Percentiles rank a stretch among this genome's conserved stretches.
Conservation (phyloP, 1,140 invertebrate genomes). For the Acromyrmex heyeri region DNA sequence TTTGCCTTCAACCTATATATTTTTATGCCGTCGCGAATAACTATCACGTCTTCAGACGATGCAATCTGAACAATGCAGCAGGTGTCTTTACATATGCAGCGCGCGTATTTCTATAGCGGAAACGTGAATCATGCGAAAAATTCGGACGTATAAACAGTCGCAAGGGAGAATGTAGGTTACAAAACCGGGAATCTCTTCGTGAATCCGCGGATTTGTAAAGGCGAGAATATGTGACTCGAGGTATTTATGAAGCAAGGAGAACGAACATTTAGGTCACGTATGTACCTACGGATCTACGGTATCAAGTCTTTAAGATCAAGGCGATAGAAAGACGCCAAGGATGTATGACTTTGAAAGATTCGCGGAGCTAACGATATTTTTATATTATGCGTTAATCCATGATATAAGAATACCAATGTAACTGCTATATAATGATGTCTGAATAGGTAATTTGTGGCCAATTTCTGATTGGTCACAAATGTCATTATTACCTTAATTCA, state of each 20-base stretch:
- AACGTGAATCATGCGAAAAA: constrained; percentile 58
- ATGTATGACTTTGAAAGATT: not conserved
- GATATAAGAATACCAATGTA: no score
- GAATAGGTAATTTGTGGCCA: no score
- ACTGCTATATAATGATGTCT: no score
- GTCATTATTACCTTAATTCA: no score
- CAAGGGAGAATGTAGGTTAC: constrained; percentile 40
- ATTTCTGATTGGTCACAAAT: no score
- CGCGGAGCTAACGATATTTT: not conserved
- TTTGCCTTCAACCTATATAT: constrained; percentile 57
- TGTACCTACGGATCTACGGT: not conserved
- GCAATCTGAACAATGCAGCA: constrained; percentile 65
- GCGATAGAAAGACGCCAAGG: not conserved
- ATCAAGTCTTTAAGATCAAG: not conserved
- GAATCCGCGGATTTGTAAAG: constrained; percentile 2
- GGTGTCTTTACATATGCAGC: constrained; percentile 53
- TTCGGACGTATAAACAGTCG: constrained; percentile 44
- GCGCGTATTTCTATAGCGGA: constrained; percentile 38
- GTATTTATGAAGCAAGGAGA: constrained; percentile 20
- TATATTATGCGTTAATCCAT: no score
- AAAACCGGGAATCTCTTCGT: constrained; percentile 3
- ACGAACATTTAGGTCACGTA: not conserved
- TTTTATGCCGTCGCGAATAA: constrained; percentile 49
- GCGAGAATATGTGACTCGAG: constrained; percentile 6
- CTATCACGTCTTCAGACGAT: constrained; percentile 55